A percentile compares a stretch with the other conserved stretches of the same genome.
These are phyloP conservation scores for Semotilus atromaculatus DNA, from an alignment of 2,797 vertebrate genomes.

Conservation along the genomic window DNA sequence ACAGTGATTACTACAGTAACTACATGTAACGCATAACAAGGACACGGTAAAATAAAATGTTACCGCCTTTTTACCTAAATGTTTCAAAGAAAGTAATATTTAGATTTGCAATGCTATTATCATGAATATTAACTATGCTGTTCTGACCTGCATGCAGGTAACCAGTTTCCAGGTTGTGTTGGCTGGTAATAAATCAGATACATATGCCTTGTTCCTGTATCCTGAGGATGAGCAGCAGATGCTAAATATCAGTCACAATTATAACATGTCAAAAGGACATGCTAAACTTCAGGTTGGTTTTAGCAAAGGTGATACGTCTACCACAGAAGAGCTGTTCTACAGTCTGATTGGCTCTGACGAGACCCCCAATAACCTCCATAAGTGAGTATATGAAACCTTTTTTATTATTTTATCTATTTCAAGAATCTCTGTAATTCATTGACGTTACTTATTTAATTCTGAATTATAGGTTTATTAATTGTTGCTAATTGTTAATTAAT, in stretches of 20 bases:
- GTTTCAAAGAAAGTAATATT: background rate
- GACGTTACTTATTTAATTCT: background rate
- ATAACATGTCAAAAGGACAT: conserved; percentile 77
- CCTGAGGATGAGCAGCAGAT: conserved; percentile 76
- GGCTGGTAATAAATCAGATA: conserved; percentile 72
- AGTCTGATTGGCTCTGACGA: conserved; percentile 69
- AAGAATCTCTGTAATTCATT: background rate
- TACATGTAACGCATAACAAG: too few species aligned
- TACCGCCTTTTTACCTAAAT: background rate
- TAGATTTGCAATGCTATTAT: background rate
- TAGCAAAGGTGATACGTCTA: conserved; percentile 75
- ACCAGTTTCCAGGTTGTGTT: conserved; percentile 83
- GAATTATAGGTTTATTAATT: background rate
- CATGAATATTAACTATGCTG: background rate
- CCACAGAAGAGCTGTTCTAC: conserved; percentile 72
- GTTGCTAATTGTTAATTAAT: background rate
- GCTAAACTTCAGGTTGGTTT: conserved; percentile 81
- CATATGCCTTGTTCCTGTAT: conserved; percentile 81
- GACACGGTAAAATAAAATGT: too few species aligned
- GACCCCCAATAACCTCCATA: conserved; percentile 75
- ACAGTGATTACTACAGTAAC: too few species aligned
- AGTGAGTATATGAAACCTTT: conserved; percentile 64
- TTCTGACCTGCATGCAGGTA: conserved; percentile 63
- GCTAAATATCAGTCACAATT: conserved; percentile 77
- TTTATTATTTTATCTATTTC: background rate